phyloP scores from a whole-genome alignment of 2,888 invertebrate genomes.

The Aphelenchoides bicaudatus region DNA sequence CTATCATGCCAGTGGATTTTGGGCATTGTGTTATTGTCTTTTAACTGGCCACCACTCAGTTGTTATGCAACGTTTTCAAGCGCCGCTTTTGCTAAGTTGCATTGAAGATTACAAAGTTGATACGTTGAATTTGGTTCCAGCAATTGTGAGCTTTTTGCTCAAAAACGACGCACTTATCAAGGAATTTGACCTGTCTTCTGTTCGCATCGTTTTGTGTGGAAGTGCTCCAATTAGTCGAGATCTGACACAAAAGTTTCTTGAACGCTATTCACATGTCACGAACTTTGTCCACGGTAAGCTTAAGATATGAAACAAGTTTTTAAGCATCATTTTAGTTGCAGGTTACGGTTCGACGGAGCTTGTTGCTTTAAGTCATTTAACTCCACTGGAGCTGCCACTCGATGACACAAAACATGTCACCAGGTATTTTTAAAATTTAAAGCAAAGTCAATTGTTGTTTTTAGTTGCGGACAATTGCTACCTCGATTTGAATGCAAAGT shows the following conservation, averaged over 20 bases:
- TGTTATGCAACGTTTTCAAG: conserved; percentile 46
- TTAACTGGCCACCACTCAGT: conserved; percentile 49
- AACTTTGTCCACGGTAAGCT: conserved; percentile 48
- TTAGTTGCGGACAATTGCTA: conserved; percentile 32
- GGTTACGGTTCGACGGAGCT: conserved; percentile 47
- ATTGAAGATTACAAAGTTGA: conserved; percentile 51
- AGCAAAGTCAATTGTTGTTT: too few relatives aligned
- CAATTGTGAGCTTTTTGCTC: conserved; percentile 36
- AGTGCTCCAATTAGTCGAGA: conserved; percentile 42
- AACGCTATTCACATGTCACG: conserved; percentile 40
- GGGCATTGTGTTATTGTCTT: conserved; percentile 50
- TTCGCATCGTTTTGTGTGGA: conserved; percentile 46
- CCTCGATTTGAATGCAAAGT: conserved; percentile 33
- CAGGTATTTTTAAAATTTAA: too few relatives aligned
- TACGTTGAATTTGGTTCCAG: conserved; percentile 49
- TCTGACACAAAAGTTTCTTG: conserved; percentile 36
- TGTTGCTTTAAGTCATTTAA: conserved; percentile 30
- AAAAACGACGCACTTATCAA: conserved; percentile 32
- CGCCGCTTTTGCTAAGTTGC: conserved; percentile 41
- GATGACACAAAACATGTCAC: conserved; percentile 24
- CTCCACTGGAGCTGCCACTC: conserved; percentile 24
- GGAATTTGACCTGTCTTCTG: conserved; percentile 28
- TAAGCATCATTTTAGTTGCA: conserved; percentile 29
- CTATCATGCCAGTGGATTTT: conserved; percentile 54
- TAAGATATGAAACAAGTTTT: background rate